Conservation (phyloP, 2,888 invertebrate species). For the Drosophila cracens region DNA sequence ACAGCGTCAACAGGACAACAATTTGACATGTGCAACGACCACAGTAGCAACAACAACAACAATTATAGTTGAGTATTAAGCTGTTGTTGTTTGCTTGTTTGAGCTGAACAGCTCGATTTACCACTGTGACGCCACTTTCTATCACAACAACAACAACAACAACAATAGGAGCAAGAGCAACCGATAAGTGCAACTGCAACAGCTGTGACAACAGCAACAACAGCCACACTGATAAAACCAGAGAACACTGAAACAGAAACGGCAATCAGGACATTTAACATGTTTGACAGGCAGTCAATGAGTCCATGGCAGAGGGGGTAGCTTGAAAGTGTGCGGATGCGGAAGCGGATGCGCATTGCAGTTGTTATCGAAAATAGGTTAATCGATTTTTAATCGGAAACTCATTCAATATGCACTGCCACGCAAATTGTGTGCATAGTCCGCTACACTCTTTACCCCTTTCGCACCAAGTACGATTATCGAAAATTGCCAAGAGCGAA, state of each 20-base stretch:
- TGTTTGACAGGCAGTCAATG: constrained; percentile 65
- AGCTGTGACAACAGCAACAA: constrained; percentile 35
- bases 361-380: constrained; percentile 84
- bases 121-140: constrained; percentile 74
- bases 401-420: constrained; percentile 82
- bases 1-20: constrained; percentile 63
- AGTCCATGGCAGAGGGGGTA: not conserved
- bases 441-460: not conserved
- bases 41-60: constrained; percentile 49
- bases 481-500: not conserved
- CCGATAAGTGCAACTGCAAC: constrained; percentile 27
- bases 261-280: constrained; percentile 64
- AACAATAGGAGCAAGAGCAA: constrained; percentile 28
- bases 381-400: constrained; percentile 84
- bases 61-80: constrained; percentile 18
- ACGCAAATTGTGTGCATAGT: constrained; percentile 50
- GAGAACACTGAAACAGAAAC: constrained; percentile 37
- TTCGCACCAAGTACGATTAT: not conserved
- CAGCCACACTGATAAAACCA: constrained; percentile 11
- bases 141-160: constrained; percentile 59
- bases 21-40: constrained; percentile 37
- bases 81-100: constrained; percentile 45
- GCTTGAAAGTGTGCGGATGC: not conserved
- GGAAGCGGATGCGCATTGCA: constrained; percentile 80
- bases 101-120: constrained; percentile 52